phyloP scores from a whole-genome alignment of 2,888 invertebrate species.

The Drosophila conformis region DNA sequence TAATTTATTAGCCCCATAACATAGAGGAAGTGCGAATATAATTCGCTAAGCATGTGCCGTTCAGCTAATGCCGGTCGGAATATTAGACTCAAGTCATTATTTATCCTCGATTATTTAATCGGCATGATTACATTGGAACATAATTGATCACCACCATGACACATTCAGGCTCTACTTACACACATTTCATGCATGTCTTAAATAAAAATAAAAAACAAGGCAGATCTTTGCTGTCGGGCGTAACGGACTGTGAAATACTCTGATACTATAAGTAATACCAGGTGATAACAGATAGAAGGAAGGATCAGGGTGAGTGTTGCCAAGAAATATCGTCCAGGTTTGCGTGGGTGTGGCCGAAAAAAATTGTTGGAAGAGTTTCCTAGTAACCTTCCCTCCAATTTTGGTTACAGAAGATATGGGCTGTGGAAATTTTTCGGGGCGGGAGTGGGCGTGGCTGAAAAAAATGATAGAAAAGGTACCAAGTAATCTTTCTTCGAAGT shows the following conservation, averaged over 20 bases:
- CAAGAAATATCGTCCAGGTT: not conserved
- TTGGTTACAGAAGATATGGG: too few species aligned
- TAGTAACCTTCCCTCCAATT: too few species aligned
- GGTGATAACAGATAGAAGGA: not conserved
- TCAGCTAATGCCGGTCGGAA: not conserved
- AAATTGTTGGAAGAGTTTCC: too few species aligned
- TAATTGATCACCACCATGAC: not conserved
- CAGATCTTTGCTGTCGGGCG: not conserved
- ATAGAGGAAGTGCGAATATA: slow-evolving; percentile 9
- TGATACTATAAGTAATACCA: not conserved
- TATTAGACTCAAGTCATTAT: too few species aligned
- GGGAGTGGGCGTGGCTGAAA: too few species aligned
- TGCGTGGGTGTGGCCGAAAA: not conserved
- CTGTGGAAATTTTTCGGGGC: too few species aligned
- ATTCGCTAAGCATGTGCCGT: slow-evolving; percentile 24
- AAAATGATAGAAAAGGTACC: too few species aligned
- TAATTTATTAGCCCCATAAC: slow-evolving; percentile 18
- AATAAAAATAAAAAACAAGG: not conserved
- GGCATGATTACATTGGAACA: not conserved
- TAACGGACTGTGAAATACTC: not conserved
- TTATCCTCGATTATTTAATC: not conserved
- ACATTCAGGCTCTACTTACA: not conserved
- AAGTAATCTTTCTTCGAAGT: too few species aligned
- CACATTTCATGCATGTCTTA: not conserved
- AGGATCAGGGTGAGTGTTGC: too few species aligned